Percentiles rank a stretch among this genome's conserved stretches.
Conservation (phyloP, 2,113 vertebrate species). For the Blennius ocellaris region DNA sequence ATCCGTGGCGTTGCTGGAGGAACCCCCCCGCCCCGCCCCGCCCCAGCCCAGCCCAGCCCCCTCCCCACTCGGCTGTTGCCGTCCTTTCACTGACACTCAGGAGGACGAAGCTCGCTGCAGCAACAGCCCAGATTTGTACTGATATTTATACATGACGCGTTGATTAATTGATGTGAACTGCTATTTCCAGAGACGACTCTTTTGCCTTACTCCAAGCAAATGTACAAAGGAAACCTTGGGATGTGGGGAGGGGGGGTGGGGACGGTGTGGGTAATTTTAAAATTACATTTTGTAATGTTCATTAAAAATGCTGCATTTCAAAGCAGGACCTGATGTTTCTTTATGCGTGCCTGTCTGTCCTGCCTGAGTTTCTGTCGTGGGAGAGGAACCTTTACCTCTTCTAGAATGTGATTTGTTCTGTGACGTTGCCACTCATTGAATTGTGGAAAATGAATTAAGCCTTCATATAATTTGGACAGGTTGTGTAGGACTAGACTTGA, state of each 20-base stretch:
- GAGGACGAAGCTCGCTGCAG: conserved; percentile 72
- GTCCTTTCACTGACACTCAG: neutral
- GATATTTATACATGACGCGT: conserved; percentile 75
- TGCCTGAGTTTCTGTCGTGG: no score
- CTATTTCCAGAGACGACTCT: conserved; percentile 73
- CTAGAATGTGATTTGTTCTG: no score
- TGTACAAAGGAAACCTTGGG: conserved; percentile 74
- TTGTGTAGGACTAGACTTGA: no score
- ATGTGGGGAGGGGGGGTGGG: neutral
- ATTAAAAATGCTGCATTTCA: conserved; percentile 87
- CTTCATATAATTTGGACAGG: no score
- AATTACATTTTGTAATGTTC: conserved; percentile 83
- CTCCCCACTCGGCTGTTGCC: conserved; percentile 6
- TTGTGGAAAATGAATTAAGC: no score
- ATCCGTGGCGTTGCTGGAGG: conserved; percentile 28
- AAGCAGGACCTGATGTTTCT: conserved; percentile 7
- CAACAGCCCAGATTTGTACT: conserved; percentile 74
- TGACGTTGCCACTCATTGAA: no score
- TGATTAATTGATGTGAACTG: conserved; percentile 74
- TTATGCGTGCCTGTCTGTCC: no score
- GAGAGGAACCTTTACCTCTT: no score
- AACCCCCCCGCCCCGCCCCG: conserved; percentile 1
- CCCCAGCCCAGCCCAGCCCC: no score
- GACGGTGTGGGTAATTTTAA: conserved; percentile 61
- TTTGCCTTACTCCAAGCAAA: conserved; percentile 85